phyloP scores from a whole-genome alignment of 92 coral and sea anemone species.

The Bergia puertoricense region DNA sequence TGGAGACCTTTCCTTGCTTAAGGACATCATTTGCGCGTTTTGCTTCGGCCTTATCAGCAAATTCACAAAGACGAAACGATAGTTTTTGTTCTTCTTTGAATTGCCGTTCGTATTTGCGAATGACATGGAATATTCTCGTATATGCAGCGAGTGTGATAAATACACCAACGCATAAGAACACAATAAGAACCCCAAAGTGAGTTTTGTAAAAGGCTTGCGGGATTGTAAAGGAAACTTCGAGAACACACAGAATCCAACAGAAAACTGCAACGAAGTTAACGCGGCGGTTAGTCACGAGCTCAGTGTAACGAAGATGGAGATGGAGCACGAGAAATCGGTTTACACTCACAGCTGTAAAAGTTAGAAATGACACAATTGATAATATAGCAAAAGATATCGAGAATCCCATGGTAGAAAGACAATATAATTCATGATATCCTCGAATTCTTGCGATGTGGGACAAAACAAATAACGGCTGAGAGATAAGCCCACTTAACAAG shows the following conservation, averaged over 20 bases:
- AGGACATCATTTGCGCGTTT: constrained; percentile 2
- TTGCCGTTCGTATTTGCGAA: constrained; percentile 26
- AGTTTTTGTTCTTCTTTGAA: constrained; percentile 32
- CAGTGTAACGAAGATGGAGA: constrained; percentile 35
- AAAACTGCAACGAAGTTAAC: constrained; percentile 5
- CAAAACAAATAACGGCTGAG: constrained; percentile 33
- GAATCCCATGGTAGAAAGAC: constrained; percentile 27
- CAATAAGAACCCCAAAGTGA: constrained; percentile 21
- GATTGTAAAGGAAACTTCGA: constrained; percentile 33
- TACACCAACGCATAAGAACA: constrained; percentile 21
- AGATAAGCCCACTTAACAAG: constrained; percentile 24
- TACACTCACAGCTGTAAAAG: constrained; percentile 29
- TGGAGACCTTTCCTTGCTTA: constrained; percentile 28
- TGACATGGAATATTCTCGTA: constrained; percentile 7
- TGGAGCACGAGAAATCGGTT: constrained; percentile 30
- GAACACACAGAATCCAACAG: constrained; percentile 23
- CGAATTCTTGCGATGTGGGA: constrained; percentile 30
- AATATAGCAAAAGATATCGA: constrained; percentile 23
- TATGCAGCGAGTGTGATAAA: constrained; percentile 11
- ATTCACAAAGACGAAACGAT: constrained; percentile 16
- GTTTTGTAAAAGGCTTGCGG: constrained; percentile 8
- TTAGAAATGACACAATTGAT: constrained; percentile 21
- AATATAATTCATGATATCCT: constrained; percentile 8
- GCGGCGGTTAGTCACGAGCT: constrained; percentile 37
- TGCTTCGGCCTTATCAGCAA: neutral